phyloP scores from a whole-genome alignment of 2,113 vertebrate genomes.

The Potamarius usumacintae region DNA sequence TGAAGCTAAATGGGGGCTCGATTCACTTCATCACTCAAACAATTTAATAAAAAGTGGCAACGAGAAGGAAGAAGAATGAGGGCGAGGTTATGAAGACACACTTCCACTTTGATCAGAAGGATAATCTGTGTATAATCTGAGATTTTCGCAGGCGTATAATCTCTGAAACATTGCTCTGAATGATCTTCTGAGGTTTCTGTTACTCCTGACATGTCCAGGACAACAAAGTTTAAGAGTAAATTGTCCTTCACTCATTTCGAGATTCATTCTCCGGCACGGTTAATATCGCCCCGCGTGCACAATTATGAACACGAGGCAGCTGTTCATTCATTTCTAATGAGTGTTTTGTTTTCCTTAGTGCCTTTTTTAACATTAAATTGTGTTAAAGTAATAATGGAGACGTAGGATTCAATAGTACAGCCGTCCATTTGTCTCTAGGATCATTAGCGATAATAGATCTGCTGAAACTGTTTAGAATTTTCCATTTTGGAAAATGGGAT shows the following conservation, averaged over 20 bases:
- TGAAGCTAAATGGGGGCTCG: neutral
- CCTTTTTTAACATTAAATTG: slow-evolving; percentile 55
- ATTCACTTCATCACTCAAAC: slow-evolving; percentile 21
- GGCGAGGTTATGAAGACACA: neutral
- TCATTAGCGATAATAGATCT: slow-evolving; percentile 58
- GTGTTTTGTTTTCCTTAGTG: slow-evolving; percentile 57
- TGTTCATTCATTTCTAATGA: slow-evolving; percentile 62
- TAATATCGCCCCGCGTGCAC: slow-evolving; percentile 52
- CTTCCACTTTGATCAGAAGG: neutral
- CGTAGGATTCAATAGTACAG: slow-evolving; percentile 57
- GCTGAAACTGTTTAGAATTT: slow-evolving; percentile 54
- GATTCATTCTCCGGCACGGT: slow-evolving; percentile 43
- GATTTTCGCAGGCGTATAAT: neutral
- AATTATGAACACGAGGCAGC: slow-evolving; percentile 55
- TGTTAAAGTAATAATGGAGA: slow-evolving; percentile 58
- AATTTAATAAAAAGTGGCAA: slow-evolving; percentile 12
- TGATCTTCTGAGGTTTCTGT: neutral
- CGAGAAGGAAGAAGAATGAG: slow-evolving; percentile 7
- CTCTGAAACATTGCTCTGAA: neutral
- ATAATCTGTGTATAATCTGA: neutral
- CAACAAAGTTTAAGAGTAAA: neutral
- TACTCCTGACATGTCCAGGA: neutral
- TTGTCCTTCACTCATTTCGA: slow-evolving; percentile 40
- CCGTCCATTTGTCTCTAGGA: slow-evolving; percentile 56
- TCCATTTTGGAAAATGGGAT: slow-evolving; percentile 56